phyloP scores from a whole-genome alignment of 2,888 invertebrate species.

The Allygus modestus region DNA sequence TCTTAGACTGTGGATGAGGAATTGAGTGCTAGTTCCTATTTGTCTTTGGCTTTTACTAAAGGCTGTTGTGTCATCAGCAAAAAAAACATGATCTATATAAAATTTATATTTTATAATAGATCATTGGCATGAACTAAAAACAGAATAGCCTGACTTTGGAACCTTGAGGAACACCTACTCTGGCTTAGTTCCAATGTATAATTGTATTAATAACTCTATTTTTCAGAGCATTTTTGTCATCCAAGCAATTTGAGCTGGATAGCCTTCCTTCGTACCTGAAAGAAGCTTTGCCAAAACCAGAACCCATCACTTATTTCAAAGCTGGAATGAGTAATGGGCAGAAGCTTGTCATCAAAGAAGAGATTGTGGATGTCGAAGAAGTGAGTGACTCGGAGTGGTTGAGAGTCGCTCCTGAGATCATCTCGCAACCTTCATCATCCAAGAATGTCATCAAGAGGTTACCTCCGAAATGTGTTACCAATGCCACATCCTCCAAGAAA shows the following conservation, averaged over 20 bases:
- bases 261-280: slow-evolving; percentile 27
- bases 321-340: neutral
- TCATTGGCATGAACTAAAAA: no score
- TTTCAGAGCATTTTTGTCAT: slow-evolving; percentile 10
- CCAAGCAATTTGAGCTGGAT: neutral
- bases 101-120: no score
- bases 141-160: no score
- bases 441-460: neutral
- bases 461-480: neutral
- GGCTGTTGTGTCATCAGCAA: no score
- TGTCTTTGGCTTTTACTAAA: no score
- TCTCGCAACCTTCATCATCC: slow-evolving; percentile 21
- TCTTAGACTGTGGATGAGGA: no score
- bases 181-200: no score
- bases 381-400: slow-evolving; percentile 27
- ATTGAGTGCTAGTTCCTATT: no score
- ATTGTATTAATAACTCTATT: no score
- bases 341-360: slow-evolving; percentile 1
- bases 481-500: neutral
- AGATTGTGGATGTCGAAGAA: slow-evolving; percentile 36
- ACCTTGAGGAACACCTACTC: no score
- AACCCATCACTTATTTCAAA: neutral
- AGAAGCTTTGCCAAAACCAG: slow-evolving; percentile 25
- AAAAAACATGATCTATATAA: no score
- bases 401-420: neutral